These are phyloP conservation scores for Oreonectes daqikongensis DNA, from an alignment of 2,797 vertebrate genomes.

Conservation along the genomic window DNA sequence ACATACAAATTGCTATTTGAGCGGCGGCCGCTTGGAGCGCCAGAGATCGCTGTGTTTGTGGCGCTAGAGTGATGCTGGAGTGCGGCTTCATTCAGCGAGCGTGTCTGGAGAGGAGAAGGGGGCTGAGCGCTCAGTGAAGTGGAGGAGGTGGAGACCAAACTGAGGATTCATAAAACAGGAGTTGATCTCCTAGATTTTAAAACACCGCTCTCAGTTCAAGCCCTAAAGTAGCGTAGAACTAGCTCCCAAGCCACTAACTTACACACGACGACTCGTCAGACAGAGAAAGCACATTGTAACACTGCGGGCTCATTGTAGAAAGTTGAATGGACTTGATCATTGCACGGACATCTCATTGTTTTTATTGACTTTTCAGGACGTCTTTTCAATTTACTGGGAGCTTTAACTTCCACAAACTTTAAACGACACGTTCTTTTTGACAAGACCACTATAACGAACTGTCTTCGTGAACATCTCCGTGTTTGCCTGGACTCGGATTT, in stretches of 20 bases:
- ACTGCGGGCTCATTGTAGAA: not conserved
- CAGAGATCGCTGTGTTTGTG: slow-evolving; percentile 50
- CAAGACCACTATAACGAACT: not conserved
- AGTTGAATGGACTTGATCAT: slow-evolving; percentile 27
- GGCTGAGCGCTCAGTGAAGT: slow-evolving; percentile 76
- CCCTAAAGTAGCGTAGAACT: slow-evolving; percentile 58
- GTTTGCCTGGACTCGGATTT: slow-evolving; percentile 65
- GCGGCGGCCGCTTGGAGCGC: slow-evolving; percentile 53
- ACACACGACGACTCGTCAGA: slow-evolving; percentile 6
- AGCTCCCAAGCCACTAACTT: slow-evolving; percentile 60
- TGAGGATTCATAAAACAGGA: slow-evolving; percentile 84
- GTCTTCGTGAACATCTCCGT: slow-evolving; percentile 33
- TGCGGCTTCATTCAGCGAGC: slow-evolving; percentile 57
- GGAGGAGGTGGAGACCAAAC: slow-evolving; percentile 64
- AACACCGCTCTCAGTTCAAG: slow-evolving; percentile 65
- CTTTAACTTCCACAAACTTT: slow-evolving; percentile 49
- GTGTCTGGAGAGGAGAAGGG: slow-evolving; percentile 74
- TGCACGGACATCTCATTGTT: slow-evolving; percentile 49
- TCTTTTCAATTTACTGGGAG: slow-evolving; percentile 47
- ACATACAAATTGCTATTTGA: not conserved
- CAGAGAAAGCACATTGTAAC: not conserved
- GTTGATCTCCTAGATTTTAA: slow-evolving; percentile 67
- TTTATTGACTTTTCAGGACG: slow-evolving; percentile 55
- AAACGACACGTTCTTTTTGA: slow-evolving; percentile 59
- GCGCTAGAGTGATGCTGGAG: not conserved